phyloP scores from a whole-genome alignment of 2,797 vertebrate genomes.

The Thalassophryne amazonica region DNA sequence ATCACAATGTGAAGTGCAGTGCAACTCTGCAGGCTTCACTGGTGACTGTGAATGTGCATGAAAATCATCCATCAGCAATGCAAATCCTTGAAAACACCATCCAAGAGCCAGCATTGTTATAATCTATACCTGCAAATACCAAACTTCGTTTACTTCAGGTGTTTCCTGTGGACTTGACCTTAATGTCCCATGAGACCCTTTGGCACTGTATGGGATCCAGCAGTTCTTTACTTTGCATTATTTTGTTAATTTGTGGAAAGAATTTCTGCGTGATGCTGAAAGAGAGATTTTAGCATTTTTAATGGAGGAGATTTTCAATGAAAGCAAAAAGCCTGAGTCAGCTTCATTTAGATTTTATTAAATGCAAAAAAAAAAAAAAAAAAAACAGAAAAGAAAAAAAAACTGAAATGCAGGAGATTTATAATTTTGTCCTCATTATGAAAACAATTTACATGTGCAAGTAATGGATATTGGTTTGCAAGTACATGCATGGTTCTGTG shows the following conservation, averaged over 20 bases:
- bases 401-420: too few relatives aligned
- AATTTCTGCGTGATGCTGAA: not conserved
- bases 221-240: not conserved
- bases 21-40: not conserved
- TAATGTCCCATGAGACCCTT: not conserved
- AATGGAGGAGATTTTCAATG: not conserved
- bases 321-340: not conserved
- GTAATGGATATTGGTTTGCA: too few relatives aligned
- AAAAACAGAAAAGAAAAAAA: too few relatives aligned
- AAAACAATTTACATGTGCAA: too few relatives aligned
- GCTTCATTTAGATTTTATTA: not conserved
- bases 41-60: conserved; percentile 14
- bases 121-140: not conserved
- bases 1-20: too few relatives aligned
- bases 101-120: not conserved
- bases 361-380: too few relatives aligned
- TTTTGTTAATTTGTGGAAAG: not conserved
- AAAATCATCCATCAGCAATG: conserved; percentile 37
- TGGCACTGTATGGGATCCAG: not conserved
- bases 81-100: conserved; percentile 32
- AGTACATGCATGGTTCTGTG: too few relatives aligned
- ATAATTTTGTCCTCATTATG: too few relatives aligned
- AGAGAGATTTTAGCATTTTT: not conserved
- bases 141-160: not conserved
- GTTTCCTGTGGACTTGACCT: not conserved